These are phyloP conservation scores for Tenthredo livida DNA, from an alignment of 2,888 invertebrate genomes.

Conservation along the genomic window DNA sequence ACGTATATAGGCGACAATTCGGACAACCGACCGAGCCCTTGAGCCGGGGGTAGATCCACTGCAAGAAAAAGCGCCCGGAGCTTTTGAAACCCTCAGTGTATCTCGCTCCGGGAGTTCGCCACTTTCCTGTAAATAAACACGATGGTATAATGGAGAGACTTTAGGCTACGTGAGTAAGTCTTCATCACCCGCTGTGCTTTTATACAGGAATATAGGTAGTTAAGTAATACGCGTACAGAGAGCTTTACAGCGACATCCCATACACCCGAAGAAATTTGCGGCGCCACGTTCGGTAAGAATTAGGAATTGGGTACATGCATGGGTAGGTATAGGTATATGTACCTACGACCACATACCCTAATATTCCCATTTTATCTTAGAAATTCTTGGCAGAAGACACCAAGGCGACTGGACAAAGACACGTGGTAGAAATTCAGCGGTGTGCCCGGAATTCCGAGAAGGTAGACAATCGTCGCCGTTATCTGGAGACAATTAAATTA, in stretches of 20 bases:
- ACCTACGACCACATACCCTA: background rate
- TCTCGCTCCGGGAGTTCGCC: conserved; percentile 26
- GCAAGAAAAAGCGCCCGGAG: background rate
- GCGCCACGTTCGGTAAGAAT: conserved; percentile 1
- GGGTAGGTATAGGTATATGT: background rate
- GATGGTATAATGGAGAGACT: conserved; percentile 41
- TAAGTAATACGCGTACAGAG: background rate
- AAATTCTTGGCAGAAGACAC: conserved; percentile 15
- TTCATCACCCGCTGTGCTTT: conserved; percentile 33
- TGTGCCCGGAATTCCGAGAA: conserved; percentile 42
- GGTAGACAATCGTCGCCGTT: conserved; percentile 63
- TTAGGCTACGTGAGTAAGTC: conserved; percentile 26
- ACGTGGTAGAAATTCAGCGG: conserved; percentile 13
- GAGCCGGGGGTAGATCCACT: background rate
- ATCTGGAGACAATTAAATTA: conserved; percentile 72
- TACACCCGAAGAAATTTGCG: background rate
- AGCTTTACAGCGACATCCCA: background rate
- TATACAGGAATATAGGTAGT: background rate
- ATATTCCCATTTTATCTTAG: background rate
- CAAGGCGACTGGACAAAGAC: background rate
- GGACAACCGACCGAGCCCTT: conserved; percentile 27
- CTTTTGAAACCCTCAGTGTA: background rate
- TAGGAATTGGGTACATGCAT: background rate
- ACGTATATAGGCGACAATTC: conserved; percentile 4
- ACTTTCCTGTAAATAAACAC: conserved; percentile 46